These are phyloP conservation scores for Phlogophora meticulosa DNA, from an alignment of 2,888 invertebrate species.

Conservation along the genomic window DNA sequence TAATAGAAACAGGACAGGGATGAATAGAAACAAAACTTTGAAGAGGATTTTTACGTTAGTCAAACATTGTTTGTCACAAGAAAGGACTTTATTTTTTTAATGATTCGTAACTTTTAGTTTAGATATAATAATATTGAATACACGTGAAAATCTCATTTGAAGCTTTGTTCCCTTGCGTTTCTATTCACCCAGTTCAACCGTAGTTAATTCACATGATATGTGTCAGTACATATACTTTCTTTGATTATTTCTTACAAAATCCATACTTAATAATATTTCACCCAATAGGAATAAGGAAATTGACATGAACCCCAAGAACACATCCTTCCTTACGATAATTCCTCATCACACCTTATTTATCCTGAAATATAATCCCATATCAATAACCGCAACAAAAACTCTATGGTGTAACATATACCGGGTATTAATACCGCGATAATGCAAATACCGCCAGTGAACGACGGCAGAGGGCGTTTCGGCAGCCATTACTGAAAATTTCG, in stretches of 20 bases:
- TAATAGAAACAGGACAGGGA: no score
- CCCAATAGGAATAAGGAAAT: neutral
- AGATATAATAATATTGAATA: no score
- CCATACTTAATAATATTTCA: no score
- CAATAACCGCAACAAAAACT: slow-evolving; percentile 65
- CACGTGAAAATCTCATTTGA: no score
- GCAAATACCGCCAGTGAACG: slow-evolving; percentile 82
- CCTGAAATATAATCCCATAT: slow-evolving; percentile 45
- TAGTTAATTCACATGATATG: neutral
- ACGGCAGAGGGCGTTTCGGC: slow-evolving; percentile 75
- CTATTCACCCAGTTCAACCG: no score
- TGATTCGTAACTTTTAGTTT: no score
- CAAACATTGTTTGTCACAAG: no score
- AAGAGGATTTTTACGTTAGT: no score
- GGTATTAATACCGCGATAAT: slow-evolving; percentile 85
- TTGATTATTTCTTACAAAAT: neutral
- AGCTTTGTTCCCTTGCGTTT: no score
- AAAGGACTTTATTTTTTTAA: no score
- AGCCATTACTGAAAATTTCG: slow-evolving; percentile 84
- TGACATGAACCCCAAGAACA: slow-evolving; percentile 9
- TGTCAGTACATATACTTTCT: no score
- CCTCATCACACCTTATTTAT: neutral
- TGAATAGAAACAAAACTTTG: no score
- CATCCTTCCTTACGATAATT: slow-evolving; percentile 5
- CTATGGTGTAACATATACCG: slow-evolving; percentile 73